Base-by-base conservation (phyloP, 2,797 vertebrate genomes). In the Liparis tanakae region DNA sequence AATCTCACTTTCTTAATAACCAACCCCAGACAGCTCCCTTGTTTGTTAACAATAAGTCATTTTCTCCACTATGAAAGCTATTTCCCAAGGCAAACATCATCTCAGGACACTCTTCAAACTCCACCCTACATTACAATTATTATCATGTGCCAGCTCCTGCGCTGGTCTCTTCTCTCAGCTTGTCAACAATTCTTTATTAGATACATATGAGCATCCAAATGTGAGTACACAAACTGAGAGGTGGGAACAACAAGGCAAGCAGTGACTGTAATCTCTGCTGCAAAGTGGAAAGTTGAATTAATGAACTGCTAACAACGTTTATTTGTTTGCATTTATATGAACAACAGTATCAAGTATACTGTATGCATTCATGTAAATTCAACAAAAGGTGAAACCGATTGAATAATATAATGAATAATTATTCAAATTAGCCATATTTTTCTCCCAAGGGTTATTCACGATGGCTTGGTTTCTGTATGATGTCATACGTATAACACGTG, bases 41-140 rank as follows among this genome's bases (percentile, higher is more conserved):
- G 78, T 85, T 82, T 81, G 78, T 81, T 67, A 60, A 78, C 34
- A 71, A 56, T 63, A 72, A 87, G 73, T 83, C 17, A 72, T 85
- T 82, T 75, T 44, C 73, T 76, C 56, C 30, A 56, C 41, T 25
- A 46, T 70, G 59, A 76, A 85, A 84, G 66, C 78, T 8, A 76
- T 83, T 84, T 85, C 69, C 62, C 61, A 81, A 41, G 25, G 67
- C 69, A 84, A 87, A 88, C 83, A 87, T 61, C 18, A 82, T 82
- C 48, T 72, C 43, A 75, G 56, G 37, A 53, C 63, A 74, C 53
- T 80, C 39, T 41, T 41, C 67, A 73, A 69, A 62, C 67, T 50
- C 39, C 17, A 48, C 22, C 34, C 68, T n/a, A 73, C 72, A 67
- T 77, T 72, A 76, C 73, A 86, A 79, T 87, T 71, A 82, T 71